Base-by-base conservation (phyloP, 1,140 invertebrate genomes). In the Triops longicaudatus region DNA sequence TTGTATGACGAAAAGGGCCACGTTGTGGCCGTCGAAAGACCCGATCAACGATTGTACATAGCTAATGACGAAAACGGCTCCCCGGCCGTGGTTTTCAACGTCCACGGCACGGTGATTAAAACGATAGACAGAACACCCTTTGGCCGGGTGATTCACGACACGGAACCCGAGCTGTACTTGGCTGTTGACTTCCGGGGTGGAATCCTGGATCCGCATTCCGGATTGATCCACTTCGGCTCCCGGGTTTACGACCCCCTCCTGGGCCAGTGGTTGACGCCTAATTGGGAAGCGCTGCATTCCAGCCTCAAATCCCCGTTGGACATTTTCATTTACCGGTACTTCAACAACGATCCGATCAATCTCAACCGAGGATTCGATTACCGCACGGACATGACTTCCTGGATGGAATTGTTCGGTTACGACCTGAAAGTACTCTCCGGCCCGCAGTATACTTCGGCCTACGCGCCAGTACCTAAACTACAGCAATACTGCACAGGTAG, bases 111-210 rank as follows among this genome's bases (percentile, higher is more conserved):
- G 80, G 88, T 97, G 1, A 89, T 97, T 4, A 98, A 98, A 82
- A 93, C 97, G 85, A 89, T 98, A 73, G 89, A 91, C 77, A 88
- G 96, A 76, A 94, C 93, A 17, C 96, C 96, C 0, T 96, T 97
- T 81, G 97, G 96, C 1, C 91, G 91, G 78, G 90, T 95, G 14
- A 89, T 94, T 11, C 90, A 91, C 79, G 96, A 98, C 83, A 93
- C 93, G 0, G 96, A 96, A 84, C 93, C 95, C 1, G 90, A 93
- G 63, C 95, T 98, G 82, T 94, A 94, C 81, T 84, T 98, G 28
- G 93, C 93, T 0, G 89, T 97, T 41, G 95, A 95, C 82, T 98
- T 97, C 88, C 94, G 96, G 81, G 95, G 95, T 7, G 94, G 95
- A 12, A 82, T 82, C 85, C 94, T 79, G 87, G 95, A 78, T 91